These are phyloP conservation scores for Lasioglossum oenotherae DNA, from an alignment of 2,888 invertebrate species.

Conservation along the genomic window DNA sequence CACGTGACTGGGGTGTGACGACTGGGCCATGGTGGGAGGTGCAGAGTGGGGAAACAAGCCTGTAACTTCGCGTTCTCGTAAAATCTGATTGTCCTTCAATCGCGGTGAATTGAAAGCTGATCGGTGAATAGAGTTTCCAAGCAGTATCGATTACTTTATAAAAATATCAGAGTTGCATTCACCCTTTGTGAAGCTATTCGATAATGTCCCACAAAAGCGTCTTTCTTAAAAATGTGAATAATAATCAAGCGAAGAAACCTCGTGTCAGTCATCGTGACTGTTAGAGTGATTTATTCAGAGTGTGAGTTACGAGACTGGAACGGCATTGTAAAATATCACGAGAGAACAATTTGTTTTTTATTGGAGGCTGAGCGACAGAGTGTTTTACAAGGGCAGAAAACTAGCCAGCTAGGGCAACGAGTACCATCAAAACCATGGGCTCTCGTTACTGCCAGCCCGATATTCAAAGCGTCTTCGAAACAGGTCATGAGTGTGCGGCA, in stretches of 20 bases:
- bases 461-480: conserved; percentile 60
- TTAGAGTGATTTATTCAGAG: not conserved
- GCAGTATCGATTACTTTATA: no score
- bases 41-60: not conserved
- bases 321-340: not conserved
- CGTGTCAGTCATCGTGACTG: not conserved
- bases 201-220: not conserved
- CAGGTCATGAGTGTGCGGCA: conserved; percentile 58
- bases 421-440: conserved; percentile 56
- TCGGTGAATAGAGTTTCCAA: not conserved
- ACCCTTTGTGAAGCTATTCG: no score
- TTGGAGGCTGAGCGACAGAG: not conserved
- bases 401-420: conserved; percentile 38
- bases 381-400: conserved; percentile 51
- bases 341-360: conserved; percentile 7
- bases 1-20: no score
- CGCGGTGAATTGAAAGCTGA: not conserved
- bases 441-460: conserved; percentile 52
- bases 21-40: no score
- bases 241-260: not conserved
- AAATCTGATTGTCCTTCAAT: not conserved
- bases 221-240: not conserved
- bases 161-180: no score
- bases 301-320: not conserved
- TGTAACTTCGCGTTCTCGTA: not conserved